Evolutionary conservation across 2,888 invertebrate genomes (phyloP).

Genomic region (Mesorhabditis spiculigera): DNA sequence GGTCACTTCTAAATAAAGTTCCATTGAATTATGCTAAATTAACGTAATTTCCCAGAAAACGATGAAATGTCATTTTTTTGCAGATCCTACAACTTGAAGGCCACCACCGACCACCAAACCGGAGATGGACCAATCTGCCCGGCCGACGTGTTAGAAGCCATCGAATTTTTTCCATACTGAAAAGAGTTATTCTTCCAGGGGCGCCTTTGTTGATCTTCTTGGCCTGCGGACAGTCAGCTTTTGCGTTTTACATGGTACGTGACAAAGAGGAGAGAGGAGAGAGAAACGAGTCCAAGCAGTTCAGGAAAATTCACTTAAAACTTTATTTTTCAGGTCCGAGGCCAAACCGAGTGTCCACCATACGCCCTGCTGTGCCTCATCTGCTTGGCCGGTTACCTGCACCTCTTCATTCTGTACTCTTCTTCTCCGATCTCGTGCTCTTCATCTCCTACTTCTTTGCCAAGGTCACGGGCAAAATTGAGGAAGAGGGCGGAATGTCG

Average conservation of each 20-base stretch:
- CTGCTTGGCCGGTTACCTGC: slow-evolving; percentile 34
- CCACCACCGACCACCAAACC: slow-evolving; percentile 1
- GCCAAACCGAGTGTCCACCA: slow-evolving; percentile 21
- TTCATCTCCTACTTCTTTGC: not conserved
- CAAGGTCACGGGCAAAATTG: too few species aligned
- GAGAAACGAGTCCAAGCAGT: not conserved
- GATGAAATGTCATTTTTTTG: not conserved
- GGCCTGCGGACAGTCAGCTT: not conserved
- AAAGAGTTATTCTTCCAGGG: not conserved
- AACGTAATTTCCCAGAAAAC: too few species aligned
- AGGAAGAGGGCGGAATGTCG: too few species aligned
- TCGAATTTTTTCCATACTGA: not conserved
- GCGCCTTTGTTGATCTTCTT: not conserved
- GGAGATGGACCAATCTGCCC: slow-evolving; percentile 16
- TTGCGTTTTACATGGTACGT: not conserved
- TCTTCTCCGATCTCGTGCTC: slow-evolving; percentile 22
- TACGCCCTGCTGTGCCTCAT: slow-evolving; percentile 31
- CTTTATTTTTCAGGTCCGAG: slow-evolving; percentile 24
- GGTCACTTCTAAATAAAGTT: not conserved
- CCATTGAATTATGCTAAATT: too few species aligned
- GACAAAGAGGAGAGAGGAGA: not conserved
- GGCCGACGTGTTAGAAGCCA: slow-evolving; percentile 11
- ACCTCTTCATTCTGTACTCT: slow-evolving; percentile 27
- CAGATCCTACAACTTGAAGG: not conserved
- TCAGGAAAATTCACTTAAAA: not conserved